Evolutionary conservation across 2,113 vertebrate genomes (phyloP).

Genomic region (Lota lota): DNA sequence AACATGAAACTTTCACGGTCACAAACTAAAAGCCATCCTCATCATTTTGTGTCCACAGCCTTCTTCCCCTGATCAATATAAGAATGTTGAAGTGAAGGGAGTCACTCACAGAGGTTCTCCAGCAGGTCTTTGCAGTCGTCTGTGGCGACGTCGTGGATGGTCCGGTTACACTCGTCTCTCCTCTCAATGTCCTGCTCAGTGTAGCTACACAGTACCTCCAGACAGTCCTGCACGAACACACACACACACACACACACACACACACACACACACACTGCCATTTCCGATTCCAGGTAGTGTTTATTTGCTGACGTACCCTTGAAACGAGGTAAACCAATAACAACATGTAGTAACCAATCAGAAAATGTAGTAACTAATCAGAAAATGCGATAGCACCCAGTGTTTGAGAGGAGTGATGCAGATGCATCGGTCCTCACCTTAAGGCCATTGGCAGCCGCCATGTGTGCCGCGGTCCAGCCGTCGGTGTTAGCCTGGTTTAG

Average conservation of each 20-base stretch:
- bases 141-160: constrained; percentile 91
- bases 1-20: no score
- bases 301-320: no score
- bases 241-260: constrained; percentile 10
- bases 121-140: constrained; percentile 97
- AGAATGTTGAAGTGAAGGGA: neutral
- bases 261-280: constrained; percentile 5
- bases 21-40: no score
- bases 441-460: constrained; percentile 90
- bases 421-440: constrained; percentile 78
- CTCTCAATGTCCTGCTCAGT: constrained; percentile 86
- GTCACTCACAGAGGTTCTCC: constrained; percentile 89
- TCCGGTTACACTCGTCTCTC: constrained; percentile 87
- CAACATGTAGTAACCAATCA: no score
- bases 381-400: neutral
- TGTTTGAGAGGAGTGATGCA: neutral
- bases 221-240: constrained; percentile 80
- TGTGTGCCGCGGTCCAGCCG: constrained; percentile 92
- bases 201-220: constrained; percentile 90
- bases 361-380: neutral
- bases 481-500: constrained; percentile 86
- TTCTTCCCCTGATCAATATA: no score
- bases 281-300: no score
- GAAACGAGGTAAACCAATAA: no score
- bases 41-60: no score